Evolutionary conservation across 2,888 invertebrate species (phyloP).

Genomic region (Plebejus anna): DNA sequence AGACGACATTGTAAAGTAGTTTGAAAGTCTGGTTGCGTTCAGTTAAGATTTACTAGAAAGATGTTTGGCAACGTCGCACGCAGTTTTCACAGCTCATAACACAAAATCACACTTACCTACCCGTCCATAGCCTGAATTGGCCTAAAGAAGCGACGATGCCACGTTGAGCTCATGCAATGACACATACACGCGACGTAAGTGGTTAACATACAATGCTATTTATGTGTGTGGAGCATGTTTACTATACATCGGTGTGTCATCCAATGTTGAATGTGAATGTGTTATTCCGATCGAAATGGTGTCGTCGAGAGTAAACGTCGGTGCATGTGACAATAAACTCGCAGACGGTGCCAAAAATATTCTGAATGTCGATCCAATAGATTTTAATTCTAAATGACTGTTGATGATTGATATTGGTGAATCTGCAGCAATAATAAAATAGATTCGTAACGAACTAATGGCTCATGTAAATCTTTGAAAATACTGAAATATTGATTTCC

Average conservation of each 20-base stretch:
- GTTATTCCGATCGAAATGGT: constrained; percentile 61
- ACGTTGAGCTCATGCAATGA: constrained; percentile 57
- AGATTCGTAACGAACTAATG: background rate
- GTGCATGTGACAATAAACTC: constrained; percentile 21
- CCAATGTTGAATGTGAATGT: constrained; percentile 64
- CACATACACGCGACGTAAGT: constrained; percentile 70
- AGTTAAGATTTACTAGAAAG: constrained; percentile 1
- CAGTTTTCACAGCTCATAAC: constrained; percentile 12
- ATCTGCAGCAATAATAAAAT: background rate
- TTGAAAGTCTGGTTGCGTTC: background rate
- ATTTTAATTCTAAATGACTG: background rate
- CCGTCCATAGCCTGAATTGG: constrained; percentile 54
- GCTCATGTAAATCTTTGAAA: background rate
- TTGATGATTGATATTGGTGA: background rate
- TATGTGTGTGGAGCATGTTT: constrained; percentile 71
- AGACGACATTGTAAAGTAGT: background rate
- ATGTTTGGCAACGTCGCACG: constrained; percentile 31
- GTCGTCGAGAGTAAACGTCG: constrained; percentile 39
- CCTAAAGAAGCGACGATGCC: constrained; percentile 41
- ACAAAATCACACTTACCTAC: constrained; percentile 48
- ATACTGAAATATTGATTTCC: background rate
- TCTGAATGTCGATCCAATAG: constrained; percentile 9
- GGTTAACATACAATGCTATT: constrained; percentile 72
- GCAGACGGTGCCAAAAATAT: constrained; percentile 30
- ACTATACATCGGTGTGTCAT: constrained; percentile 74